Evolutionary conservation across 2,888 invertebrate genomes (phyloP), one percentile per base, ranked within the genome.

Genomic region (Lysandra coridon): DNA sequence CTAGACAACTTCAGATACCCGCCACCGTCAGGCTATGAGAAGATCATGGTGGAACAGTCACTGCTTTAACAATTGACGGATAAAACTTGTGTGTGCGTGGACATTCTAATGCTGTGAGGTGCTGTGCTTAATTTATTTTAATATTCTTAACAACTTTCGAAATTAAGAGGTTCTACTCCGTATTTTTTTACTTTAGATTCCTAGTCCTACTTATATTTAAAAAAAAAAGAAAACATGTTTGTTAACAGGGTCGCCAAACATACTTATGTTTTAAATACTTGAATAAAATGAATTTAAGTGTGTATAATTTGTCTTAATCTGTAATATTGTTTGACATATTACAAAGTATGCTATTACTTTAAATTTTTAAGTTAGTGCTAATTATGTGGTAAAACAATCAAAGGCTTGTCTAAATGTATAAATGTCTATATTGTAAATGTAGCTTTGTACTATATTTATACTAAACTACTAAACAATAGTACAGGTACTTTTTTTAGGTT

Each of bases 11-110:
- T 99, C 90, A 96, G 96, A 83, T 97, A 97, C 88, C 96, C 97
- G 0, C 97, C 98, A 62, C 98, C 98, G 0, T 95, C 96, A 78
- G 99, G 99, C 64, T 99, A 97, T 88, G 99, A 99, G 85, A 97
- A 97, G 91, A 99, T 99, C 83, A 98, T 99, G 97, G 95, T 99
- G 81, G 99, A 99, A 91, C 99, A 99, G 90, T 99, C 99, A 2
- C 95, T 99, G 79, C 97, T 99, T 84, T 99, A 97, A 96, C 95
- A 87, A 83, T 79, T 79, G 73, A 73, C 78, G 40, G 57, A 76
- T 73, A 79, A 75, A 80, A 83, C 74, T 81, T 82, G 80, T 81
- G 86, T 85, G 86, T 85, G 85, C 83, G 81, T 81, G 84, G 85
- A 88, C 85, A 82, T 81, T 81, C 10, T 81, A 79, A 76, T 80